Evolutionary conservation across 2,888 invertebrate species (phyloP), one percentile per base, ranked within the genome.

Genomic region (Hirtodrosophila duncani): DNA sequence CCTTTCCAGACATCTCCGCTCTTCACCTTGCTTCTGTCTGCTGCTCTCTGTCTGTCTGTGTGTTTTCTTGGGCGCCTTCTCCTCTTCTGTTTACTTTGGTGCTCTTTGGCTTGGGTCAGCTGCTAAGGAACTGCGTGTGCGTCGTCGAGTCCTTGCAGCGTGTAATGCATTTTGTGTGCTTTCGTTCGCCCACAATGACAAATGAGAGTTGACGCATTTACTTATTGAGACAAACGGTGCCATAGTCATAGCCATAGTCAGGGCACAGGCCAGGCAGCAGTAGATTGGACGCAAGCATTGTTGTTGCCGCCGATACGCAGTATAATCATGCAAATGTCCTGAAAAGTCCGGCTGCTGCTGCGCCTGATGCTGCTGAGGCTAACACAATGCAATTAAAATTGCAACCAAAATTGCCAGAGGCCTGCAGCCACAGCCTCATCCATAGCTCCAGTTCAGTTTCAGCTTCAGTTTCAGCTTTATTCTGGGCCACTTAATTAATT

Each of bases 141-240:
- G 50, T 63, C 48, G 44, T 58, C 57, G 67, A 80, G 67, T 55
- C 56, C 43, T 31, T 53, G 42, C 39, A 27, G 14, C 34, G 61
- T 10, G 55, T 81, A 81, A 81, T 81, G 80, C 80, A 79, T 81
- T 81, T 75, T 67, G 77, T 80, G 75, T 79, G 82, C 74, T 72
- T 61, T 31, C 46, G 36, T 38, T 59, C 53, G 49, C 39, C 50
- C 24, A 43, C 59, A 71, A 62, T 68, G 74, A 72, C 67, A 77
- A 82, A 77, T 82, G 81, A 82, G 68, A 68, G 82, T 57, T 82
- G 75, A 77, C 63, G 58, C 59, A 44, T 30, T 46, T 37, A 36
- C 57, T 75, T 48, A 74, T 74, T 81, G 77, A 81, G 77, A 81
- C 60, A 80, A 59, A 58, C 53, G 58, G 53, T 27, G 30, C 7